Evolutionary conservation across 2,113 vertebrate genomes (phyloP).

Genomic region (Tragulus kanchil): DNA sequence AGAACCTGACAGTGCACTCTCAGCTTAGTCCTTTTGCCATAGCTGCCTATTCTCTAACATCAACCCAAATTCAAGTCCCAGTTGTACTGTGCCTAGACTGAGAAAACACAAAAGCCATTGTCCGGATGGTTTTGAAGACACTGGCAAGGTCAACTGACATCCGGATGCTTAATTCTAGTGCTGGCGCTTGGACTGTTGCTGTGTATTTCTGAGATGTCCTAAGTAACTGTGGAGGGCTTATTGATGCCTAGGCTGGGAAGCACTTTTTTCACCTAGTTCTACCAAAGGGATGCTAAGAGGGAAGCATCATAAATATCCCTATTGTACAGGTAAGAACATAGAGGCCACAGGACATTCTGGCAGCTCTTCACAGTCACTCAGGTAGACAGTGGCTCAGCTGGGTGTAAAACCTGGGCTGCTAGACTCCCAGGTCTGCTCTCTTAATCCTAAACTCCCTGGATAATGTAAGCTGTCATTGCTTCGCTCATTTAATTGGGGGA

Average conservation of each 20-base stretch:
- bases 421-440: background rate
- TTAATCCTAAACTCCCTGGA: background rate
- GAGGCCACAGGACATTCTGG: background rate
- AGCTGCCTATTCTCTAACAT: background rate
- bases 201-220: background rate
- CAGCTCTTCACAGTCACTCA: background rate
- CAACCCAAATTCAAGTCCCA: background rate
- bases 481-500: background rate
- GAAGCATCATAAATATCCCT: background rate
- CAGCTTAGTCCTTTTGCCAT: background rate
- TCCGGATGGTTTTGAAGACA: background rate
- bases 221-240: background rate
- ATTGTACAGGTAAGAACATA: background rate
- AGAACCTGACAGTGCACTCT: background rate
- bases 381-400: background rate
- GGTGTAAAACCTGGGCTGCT: too few relatives aligned
- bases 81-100: background rate
- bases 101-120: background rate
- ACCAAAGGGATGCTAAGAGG: background rate
- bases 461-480: background rate
- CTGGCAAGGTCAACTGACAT: background rate
- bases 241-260: background rate
- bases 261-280: background rate
- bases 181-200: background rate
- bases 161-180: background rate